Conservation (phyloP, 92 coral and sea anemone species). For the Plumapathes pennacea region DNA sequence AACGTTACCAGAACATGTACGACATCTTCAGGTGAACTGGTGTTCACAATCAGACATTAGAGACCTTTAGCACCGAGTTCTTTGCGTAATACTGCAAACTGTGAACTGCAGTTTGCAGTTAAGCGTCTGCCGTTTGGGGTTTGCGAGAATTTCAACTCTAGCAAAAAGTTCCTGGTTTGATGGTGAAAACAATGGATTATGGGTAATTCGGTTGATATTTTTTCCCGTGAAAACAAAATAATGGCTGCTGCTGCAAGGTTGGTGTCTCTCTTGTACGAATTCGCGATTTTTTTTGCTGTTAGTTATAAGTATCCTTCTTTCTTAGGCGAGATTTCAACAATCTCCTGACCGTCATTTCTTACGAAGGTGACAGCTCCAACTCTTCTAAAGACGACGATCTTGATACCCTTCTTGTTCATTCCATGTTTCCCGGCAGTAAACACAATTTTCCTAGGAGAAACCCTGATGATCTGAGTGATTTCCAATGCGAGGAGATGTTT, state of each 20-base stretch:
- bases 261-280: not conserved
- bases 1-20: too few species aligned
- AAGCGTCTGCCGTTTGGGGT: constrained; percentile 49
- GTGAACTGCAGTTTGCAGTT: constrained; percentile 50
- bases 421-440: constrained; percentile 38
- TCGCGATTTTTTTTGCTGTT: not conserved
- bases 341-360: constrained; percentile 37
- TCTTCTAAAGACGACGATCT: constrained; percentile 44
- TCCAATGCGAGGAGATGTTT: constrained; percentile 62
- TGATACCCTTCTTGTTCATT: constrained; percentile 48
- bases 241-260: constrained; percentile 63
- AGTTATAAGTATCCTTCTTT: constrained; percentile 1
- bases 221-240: constrained; percentile 25
- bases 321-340: constrained; percentile 46
- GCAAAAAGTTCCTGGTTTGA: constrained; percentile 34
- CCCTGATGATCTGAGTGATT: constrained; percentile 49
- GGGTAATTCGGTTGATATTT: constrained; percentile 44
- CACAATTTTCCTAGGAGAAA: constrained; percentile 1
- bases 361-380: constrained; percentile 44
- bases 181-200: constrained; percentile 40
- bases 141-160: constrained; percentile 26
- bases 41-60: too few species aligned
- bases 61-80: constrained; percentile 54
- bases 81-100: constrained; percentile 28
- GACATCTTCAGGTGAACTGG: too few species aligned